Percentiles rank a stretch among this genome's conserved stretches.
phyloP scores from a whole-genome alignment of 2,888 invertebrate species.

The Pandemis heparana region DNA sequence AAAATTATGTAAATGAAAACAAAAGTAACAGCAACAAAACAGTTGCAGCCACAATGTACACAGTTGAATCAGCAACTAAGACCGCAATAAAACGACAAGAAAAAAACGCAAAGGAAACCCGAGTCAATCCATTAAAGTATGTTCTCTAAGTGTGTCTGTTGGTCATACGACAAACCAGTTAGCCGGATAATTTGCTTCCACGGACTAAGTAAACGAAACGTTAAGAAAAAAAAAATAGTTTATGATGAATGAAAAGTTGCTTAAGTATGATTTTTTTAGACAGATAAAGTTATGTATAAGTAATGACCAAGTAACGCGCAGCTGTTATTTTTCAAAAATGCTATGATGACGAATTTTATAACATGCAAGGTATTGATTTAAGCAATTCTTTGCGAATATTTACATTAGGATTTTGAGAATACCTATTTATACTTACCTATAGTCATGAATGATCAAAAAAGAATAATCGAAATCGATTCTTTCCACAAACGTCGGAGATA shows the following conservation, averaged over 20 bases:
- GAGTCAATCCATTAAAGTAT: constrained; percentile 48
- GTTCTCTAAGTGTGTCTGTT: constrained; percentile 54
- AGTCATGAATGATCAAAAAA: too few species aligned
- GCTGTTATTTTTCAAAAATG: too few species aligned
- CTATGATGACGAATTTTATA: too few species aligned
- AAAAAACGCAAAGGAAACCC: constrained; percentile 37
- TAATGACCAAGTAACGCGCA: too few species aligned
- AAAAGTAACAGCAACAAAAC: background rate
- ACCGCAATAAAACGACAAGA: constrained; percentile 5
- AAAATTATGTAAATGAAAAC: background rate
- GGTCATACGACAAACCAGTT: constrained; percentile 48
- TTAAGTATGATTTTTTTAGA: too few species aligned
- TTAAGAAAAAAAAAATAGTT: constrained; percentile 2
- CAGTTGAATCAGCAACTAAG: background rate
- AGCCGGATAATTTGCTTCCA: constrained; percentile 35
- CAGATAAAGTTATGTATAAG: too few species aligned
- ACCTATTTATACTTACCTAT: too few species aligned
- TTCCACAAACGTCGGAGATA: too few species aligned
- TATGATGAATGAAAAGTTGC: background rate
- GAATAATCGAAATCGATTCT: too few species aligned
- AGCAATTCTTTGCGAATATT: too few species aligned
- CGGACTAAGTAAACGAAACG: constrained; percentile 16
- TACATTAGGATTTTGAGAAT: too few species aligned
- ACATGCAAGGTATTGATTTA: too few species aligned
- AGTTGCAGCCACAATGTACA: background rate